Conservation (phyloP, 2,113 vertebrate species). For the Mionectes macconnelli region DNA sequence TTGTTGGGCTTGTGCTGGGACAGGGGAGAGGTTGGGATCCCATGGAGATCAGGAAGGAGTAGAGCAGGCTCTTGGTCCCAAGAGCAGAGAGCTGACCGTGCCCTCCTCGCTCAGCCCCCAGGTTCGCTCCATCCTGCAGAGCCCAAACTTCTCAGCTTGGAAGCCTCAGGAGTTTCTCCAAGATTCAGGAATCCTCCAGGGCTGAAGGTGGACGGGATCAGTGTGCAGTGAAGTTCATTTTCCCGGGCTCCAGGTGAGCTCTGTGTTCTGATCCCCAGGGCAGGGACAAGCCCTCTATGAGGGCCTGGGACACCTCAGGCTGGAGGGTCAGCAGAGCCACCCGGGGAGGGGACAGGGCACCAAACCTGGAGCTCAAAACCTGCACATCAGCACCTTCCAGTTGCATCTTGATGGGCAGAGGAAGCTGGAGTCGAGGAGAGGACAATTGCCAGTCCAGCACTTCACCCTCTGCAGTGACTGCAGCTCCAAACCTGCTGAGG, state of each 20-base stretch:
- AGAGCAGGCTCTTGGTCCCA: not conserved
- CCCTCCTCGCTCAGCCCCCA: not conserved
- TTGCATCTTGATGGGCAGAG: not conserved
- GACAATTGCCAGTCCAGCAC: not conserved
- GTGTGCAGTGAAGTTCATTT: not conserved
- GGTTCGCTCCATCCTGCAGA: not conserved
- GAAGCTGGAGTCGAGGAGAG: not conserved
- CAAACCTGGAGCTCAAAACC: accelerated
- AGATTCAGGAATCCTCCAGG: accelerated
- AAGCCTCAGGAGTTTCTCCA: not conserved
- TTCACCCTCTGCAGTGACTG: not conserved
- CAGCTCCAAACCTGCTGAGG: not conserved
- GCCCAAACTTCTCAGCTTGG: not conserved
- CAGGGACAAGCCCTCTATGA: not conserved
- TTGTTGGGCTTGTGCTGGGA: accelerated
- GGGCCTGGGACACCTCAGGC: not conserved
- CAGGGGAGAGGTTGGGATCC: not conserved
- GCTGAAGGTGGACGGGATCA: accelerated
- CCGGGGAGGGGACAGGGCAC: not conserved
- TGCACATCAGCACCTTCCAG: accelerated
- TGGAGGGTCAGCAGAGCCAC: not conserved
- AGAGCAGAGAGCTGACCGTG: not conserved
- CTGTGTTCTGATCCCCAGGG: no score
- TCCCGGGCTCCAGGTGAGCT: no score
- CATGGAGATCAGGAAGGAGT: not conserved